These are phyloP conservation scores for Oscheius onirici DNA, from an alignment of 2,888 invertebrate genomes.

Conservation along the genomic window DNA sequence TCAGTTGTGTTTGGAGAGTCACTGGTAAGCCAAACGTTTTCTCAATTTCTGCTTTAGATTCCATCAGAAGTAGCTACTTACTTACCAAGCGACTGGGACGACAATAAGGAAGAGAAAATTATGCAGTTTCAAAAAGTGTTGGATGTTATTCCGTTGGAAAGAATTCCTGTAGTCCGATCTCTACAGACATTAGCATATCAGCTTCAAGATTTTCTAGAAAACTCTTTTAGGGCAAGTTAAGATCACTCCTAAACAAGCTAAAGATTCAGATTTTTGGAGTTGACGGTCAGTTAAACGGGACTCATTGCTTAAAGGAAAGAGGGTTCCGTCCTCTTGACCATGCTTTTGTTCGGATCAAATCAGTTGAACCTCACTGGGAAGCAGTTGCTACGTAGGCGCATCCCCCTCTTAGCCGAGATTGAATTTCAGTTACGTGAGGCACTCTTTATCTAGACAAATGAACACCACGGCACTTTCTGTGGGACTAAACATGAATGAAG, in stretches of 20 bases:
- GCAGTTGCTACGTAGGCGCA: conserved; percentile 41
- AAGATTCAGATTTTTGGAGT: conserved; percentile 41
- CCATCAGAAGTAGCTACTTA: conserved; percentile 54
- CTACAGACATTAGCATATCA: conserved; percentile 60
- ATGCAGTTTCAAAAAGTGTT: conserved; percentile 53
- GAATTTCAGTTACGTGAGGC: conserved; percentile 41
- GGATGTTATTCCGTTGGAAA: conserved; percentile 59
- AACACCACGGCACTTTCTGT: conserved; percentile 45
- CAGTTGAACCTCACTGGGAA: conserved; percentile 48
- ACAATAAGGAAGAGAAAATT: conserved; percentile 61
- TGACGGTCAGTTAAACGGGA: conserved; percentile 22
- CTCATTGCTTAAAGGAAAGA: conserved; percentile 34
- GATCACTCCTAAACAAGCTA: neutral
- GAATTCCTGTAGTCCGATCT: conserved; percentile 59
- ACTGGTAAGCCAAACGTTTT: conserved; percentile 35
- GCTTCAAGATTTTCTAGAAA: conserved; percentile 54
- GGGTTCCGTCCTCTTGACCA: conserved; percentile 40
- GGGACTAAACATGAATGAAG: conserved; percentile 38
- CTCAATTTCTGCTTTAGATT: neutral
- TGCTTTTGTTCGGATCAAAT: conserved; percentile 41
- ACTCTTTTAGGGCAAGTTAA: conserved; percentile 38
- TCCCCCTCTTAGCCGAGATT: neutral
- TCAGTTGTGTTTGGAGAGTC: conserved; percentile 65
- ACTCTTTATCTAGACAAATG: conserved; percentile 43
- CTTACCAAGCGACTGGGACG: conserved; percentile 65